Evolutionary conservation across 2,888 invertebrate species (phyloP), one percentile per base, ranked within the genome.

Genomic region (Stenoptilia bipunctidactyla): DNA sequence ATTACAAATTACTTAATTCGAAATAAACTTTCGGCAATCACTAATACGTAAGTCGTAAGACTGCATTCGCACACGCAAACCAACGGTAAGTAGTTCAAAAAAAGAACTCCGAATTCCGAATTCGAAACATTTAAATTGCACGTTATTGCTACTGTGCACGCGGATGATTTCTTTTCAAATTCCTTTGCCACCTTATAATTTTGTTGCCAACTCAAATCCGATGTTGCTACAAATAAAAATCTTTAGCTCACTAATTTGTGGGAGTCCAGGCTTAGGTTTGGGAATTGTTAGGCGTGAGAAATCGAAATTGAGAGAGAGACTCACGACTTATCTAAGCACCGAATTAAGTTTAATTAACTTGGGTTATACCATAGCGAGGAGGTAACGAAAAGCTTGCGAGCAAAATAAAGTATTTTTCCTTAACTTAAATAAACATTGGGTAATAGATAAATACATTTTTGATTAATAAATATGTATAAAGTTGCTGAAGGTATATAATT

Each of bases 121-220:
- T 83, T 72, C 66, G 71, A 82, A 83, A 72, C 74, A 83, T 83
- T 83, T 83, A 83, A 82, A 83, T 83, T 82, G 72, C 70, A 74
- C 66, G 75, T 76, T 76, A 69, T 67, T 69, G 83, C 83, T 83
- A 83, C 83, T 66, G 83, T 82, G 80, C 79, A 72, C 70, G 71
- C 71, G 69, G 64, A 48, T 50, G 57, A 60, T 58, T 55, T 56
- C 56, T 59, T 61, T 67, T 62, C 73, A 71, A 79, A 82, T 82
- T 77, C 68, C 71, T 52, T 56, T 53, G 56, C 57, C 59, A 61
- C 53, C 67, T 69, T 77, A 71, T 80, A 75, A 83, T 83, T 80
- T 82, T 65, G 63, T 77, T 68, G 65, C 72, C 67, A 71, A 70
- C 69, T 68, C 60, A 60, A 62, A 68, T 72, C 64, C 65, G 53